These are phyloP conservation scores for Argyrosomus regius DNA, from an alignment of 2,797 vertebrate species.

Conservation along the genomic window DNA sequence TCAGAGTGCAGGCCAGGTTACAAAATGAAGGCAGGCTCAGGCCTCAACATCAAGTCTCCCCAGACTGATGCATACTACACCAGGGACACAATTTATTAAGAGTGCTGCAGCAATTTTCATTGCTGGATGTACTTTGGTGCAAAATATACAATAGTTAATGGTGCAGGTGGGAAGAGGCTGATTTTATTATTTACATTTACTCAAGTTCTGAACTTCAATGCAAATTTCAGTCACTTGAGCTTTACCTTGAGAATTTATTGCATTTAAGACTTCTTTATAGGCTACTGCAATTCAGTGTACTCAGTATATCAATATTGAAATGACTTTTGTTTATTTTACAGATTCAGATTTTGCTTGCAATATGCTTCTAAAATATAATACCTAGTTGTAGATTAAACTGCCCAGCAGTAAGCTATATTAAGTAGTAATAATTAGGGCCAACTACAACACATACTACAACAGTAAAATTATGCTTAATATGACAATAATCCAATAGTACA, in stretches of 20 bases:
- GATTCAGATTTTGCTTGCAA: not conserved
- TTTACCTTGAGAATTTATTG: not conserved
- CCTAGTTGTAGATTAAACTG: not conserved
- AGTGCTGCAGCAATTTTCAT: slow-evolving; percentile 26
- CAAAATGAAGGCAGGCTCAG: slow-evolving; percentile 9
- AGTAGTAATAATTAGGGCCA: not conserved
- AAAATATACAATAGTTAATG: not conserved
- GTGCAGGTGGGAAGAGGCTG: slow-evolving; percentile 4
- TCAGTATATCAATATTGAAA: too few relatives aligned
- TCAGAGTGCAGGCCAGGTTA: too few relatives aligned
- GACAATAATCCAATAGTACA: not conserved
- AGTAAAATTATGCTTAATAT: not conserved
- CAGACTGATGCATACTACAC: slow-evolving; percentile 6
- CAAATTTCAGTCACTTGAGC: not conserved
- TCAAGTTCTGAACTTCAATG: not conserved
- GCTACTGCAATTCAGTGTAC: not conserved
- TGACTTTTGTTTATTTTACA: not conserved
- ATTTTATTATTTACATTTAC: not conserved
- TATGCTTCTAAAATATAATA: not conserved
- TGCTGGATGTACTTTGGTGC: slow-evolving; percentile 9
- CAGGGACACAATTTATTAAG: slow-evolving; percentile 14
- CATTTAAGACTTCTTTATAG: not conserved
- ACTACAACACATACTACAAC: not conserved
- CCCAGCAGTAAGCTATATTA: not conserved
- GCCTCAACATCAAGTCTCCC: slow-evolving; percentile 26